A percentile compares a stretch with the other conserved stretches of the same genome.
These are phyloP conservation scores for Eueremaeus valkanovi DNA, from an alignment of 2,888 invertebrate genomes.

Conservation along the genomic window DNA sequence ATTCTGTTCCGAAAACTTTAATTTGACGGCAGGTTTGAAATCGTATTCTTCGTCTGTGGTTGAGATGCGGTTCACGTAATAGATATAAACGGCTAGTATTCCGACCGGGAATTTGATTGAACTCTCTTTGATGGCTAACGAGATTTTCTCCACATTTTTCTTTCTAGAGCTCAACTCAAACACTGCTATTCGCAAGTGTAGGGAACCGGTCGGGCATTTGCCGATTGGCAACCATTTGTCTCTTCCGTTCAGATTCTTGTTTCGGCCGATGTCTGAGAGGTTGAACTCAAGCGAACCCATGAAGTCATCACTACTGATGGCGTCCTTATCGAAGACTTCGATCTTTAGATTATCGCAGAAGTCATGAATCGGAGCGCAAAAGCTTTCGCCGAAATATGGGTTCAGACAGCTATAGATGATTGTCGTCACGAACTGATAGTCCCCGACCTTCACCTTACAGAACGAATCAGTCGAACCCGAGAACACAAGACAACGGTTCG, in stretches of 20 bases:
- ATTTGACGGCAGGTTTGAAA: slow-evolving; percentile 7
- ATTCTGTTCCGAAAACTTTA: neutral
- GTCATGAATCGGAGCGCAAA: slow-evolving; percentile 26
- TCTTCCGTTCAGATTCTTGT: slow-evolving; percentile 28
- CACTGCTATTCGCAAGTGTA: slow-evolving; percentile 29
- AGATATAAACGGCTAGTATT: slow-evolving; percentile 6
- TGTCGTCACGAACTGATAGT: neutral
- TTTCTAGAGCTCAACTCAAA: slow-evolving; percentile 11
- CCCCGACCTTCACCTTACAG: slow-evolving; percentile 14
- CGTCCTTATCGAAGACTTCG: slow-evolving; percentile 26
- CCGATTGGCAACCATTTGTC: slow-evolving; percentile 38
- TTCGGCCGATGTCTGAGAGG: neutral
- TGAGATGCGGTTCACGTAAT: neutral
- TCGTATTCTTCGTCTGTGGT: neutral
- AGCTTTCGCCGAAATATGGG: slow-evolving; percentile 21
- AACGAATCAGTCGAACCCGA: slow-evolving; percentile 14
- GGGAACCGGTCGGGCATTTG: neutral
- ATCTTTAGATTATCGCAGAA: slow-evolving; percentile 26
- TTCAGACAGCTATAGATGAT: slow-evolving; percentile 6
- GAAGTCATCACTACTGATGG: slow-evolving; percentile 14
- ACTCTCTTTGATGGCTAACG: neutral
- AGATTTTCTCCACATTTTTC: neutral
- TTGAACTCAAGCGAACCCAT: slow-evolving; percentile 35
- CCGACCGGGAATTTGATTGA: neutral
- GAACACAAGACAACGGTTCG: neutral